phyloP scores from a whole-genome alignment of 2,113 vertebrate genomes.

The Desmodus rotundus region DNA sequence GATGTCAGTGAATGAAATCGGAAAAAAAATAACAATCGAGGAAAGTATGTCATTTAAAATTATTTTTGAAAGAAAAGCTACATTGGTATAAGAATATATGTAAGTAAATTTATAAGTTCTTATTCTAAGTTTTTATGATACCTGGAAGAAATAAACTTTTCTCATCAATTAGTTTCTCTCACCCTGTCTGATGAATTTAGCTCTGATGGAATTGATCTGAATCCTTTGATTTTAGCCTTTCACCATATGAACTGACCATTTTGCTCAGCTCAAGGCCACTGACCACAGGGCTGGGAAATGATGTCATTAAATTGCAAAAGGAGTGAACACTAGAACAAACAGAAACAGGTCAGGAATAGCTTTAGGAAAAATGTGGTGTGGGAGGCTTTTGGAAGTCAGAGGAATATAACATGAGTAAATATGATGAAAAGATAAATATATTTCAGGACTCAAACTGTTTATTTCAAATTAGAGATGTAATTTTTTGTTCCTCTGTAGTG shows the following conservation, averaged over 20 bases:
- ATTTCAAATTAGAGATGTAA: constrained; percentile 19
- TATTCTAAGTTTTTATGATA: background rate
- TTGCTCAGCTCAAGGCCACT: background rate
- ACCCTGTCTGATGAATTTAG: background rate
- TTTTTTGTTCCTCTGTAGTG: background rate
- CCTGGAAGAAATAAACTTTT: constrained; percentile 21
- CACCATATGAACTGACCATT: background rate
- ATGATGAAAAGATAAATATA: background rate
- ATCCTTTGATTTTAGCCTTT: background rate
- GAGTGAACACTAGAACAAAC: background rate
- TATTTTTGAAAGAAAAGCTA: background rate
- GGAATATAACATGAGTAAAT: background rate
- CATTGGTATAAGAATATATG: background rate
- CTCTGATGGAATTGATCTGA: background rate
- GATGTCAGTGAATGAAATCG: background rate
- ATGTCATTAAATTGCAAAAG: background rate
- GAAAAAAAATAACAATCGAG: background rate
- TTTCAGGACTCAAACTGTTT: background rate
- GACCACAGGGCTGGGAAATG: background rate
- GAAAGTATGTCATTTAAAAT: background rate
- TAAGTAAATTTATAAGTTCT: background rate
- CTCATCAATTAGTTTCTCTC: background rate
- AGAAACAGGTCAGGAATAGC: background rate
- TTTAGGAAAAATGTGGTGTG: background rate
- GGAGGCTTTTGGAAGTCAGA: background rate